Base-by-base conservation (phyloP, 1,140 invertebrate genomes). In the Macrotrachela quadricornifera region DNA sequence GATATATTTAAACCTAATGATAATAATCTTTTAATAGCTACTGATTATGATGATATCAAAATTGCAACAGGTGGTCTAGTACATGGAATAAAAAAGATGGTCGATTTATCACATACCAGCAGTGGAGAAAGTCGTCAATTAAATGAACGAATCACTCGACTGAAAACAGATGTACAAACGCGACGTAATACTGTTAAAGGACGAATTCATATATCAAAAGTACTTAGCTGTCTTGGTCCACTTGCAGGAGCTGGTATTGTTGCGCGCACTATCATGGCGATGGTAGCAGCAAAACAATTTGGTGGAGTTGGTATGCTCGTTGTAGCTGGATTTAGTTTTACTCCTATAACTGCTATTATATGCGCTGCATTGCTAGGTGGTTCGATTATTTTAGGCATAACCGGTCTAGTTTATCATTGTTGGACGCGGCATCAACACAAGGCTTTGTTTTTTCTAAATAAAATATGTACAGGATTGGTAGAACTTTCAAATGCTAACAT, bases 391-490 rank as follows among this genome's bases (percentile, higher is more conserved):
- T 43, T 43, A 39, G 46, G 51, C 46, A 10, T 53, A 13, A n/a
- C 46, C 14, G 14, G 46, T 12, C 39, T 53, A 15, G 46, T 53
- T n/a, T 38, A 46, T 15, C 40, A 48, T n/a, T 15, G 46, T 0
- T 53, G 51, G 51, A 44, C 46, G 46, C 46, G 46, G 13, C 51
- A 53, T 38, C 51, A 53, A 46, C 46, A 12, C 38, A 53, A 53
- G 43, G 51, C 51, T 18, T 30, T 53, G 2, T 38, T n/a, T n/a
- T 53, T 46, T 39, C n/a, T 53, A 42, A 53, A 13, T 13, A n/a
- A 46, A 18, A 53, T 53, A 42, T 38, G 46, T 13, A 44, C 46
- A 13, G 46, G 46, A 36, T 14, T 53, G 16, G 46, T 46, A 16
- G 16, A 53, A 21, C 15, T 53, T 2, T 46, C 46, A 14, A 46